Percentiles rank a stretch among this genome's conserved stretches.
Conservation (phyloP, 2,888 invertebrate species). For the Eupithecia abbreviata region DNA sequence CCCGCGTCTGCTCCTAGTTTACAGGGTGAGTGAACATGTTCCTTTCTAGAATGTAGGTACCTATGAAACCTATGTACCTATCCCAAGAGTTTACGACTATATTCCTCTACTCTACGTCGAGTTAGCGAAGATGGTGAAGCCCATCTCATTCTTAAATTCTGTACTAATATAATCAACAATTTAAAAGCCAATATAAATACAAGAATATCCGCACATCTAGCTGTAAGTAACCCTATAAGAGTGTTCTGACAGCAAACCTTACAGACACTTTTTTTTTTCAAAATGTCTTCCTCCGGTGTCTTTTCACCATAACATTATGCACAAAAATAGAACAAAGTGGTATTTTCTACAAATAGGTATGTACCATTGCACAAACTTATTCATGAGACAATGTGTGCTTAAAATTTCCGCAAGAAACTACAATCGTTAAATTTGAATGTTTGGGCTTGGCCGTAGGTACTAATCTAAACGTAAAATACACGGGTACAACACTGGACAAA, state of each 20-base stretch:
- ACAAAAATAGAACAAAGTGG: neutral
- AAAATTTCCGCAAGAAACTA: neutral
- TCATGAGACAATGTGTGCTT: neutral
- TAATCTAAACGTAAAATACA: neutral
- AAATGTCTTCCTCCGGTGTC: too few species aligned
- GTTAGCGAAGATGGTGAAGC: neutral
- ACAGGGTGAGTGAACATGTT: conserved; percentile 82
- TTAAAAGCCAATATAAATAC: too few species aligned
- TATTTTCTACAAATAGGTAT: neutral
- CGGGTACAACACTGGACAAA: neutral
- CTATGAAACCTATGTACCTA: neutral
- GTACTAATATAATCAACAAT: too few species aligned
- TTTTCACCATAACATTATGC: neutral
- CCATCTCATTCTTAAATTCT: neutral
- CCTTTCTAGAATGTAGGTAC: neutral
- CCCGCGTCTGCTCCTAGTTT: conserved; percentile 77
- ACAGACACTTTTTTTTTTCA: too few species aligned
- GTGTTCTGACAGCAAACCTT: neutral
- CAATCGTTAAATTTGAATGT: neutral
- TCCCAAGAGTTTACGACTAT: too few species aligned
- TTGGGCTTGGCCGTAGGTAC: neutral
- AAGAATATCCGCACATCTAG: neutral
- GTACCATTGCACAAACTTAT: neutral
- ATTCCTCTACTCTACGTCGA: neutral
- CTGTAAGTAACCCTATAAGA: too few species aligned